A percentile compares a stretch with the other conserved stretches of the same genome.
Evolutionary conservation across 1,140 invertebrate genomes (phyloP).

Genomic region (Diorhabda carinulata): DNA sequence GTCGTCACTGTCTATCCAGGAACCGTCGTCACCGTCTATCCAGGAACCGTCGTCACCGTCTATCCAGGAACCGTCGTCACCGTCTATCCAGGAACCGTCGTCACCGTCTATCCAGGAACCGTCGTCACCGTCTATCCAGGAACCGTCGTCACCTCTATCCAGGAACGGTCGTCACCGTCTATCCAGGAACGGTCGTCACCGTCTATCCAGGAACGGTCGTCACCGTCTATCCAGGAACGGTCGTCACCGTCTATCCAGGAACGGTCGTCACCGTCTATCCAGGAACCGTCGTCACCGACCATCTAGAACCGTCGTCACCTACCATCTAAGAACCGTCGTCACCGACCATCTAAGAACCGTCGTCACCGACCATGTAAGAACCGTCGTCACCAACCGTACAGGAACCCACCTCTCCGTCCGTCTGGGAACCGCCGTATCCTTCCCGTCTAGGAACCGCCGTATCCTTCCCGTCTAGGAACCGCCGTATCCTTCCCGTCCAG

Average conservation of each 20-base stretch:
- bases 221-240: background rate
- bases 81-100: background rate
- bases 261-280: background rate
- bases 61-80: background rate
- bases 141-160: background rate
- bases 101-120: background rate
- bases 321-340: background rate
- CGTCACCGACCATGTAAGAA: background rate
- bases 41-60: background rate
- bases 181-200: background rate
- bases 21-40: background rate
- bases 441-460: background rate
- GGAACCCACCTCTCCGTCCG: no score
- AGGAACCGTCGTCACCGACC: background rate
- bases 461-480: background rate
- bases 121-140: background rate
- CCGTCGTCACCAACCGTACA: background rate
- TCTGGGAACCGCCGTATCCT: background rate
- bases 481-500: no score
- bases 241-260: background rate
- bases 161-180: background rate
- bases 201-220: background rate
- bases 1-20: background rate
- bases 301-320: no score
- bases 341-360: background rate